Percentiles rank a stretch among this genome's conserved stretches.
Conservation (phyloP, 2,797 vertebrate species). For the Molossus alvarezi region DNA sequence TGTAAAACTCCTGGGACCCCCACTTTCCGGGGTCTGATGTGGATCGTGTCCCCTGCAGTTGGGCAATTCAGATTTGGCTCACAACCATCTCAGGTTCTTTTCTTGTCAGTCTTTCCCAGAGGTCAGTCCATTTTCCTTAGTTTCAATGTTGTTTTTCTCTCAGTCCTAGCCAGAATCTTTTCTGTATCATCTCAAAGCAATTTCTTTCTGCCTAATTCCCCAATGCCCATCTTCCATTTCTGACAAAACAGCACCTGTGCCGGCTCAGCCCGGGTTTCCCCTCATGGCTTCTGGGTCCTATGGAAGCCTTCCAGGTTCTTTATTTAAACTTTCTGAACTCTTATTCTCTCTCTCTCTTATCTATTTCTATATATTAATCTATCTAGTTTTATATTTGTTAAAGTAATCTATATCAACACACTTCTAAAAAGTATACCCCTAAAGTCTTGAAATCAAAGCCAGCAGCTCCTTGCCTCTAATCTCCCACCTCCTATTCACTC, state of each 20-base stretch:
- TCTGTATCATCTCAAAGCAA: slow-evolving; percentile 14
- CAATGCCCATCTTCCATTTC: slow-evolving; percentile 9
- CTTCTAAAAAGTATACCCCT: neutral
- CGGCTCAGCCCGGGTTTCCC: neutral
- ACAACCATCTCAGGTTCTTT: neutral
- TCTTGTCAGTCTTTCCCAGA: neutral
- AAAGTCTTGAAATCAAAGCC: neutral
- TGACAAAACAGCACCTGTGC: neutral
- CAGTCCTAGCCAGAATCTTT: slow-evolving; percentile 34
- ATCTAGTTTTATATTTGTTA: slow-evolving; percentile 12
- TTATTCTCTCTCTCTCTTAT: neutral
- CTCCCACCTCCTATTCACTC: neutral
- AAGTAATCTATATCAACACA: neutral
- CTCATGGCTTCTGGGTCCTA: neutral
- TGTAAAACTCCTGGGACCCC: neutral
- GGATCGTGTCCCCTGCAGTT: neutral
- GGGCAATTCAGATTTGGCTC: neutral
- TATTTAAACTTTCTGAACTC: neutral
- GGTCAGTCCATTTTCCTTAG: slow-evolving; percentile 13
- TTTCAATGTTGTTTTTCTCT: slow-evolving; percentile 51
- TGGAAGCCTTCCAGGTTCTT: neutral
- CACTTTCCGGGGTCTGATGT: no score
- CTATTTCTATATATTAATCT: slow-evolving; percentile 23
- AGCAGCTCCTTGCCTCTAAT: neutral
- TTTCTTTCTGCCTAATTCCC: slow-evolving; percentile 34